phyloP scores from a whole-genome alignment of 1,140 invertebrate genomes.

The Proales similis region DNA sequence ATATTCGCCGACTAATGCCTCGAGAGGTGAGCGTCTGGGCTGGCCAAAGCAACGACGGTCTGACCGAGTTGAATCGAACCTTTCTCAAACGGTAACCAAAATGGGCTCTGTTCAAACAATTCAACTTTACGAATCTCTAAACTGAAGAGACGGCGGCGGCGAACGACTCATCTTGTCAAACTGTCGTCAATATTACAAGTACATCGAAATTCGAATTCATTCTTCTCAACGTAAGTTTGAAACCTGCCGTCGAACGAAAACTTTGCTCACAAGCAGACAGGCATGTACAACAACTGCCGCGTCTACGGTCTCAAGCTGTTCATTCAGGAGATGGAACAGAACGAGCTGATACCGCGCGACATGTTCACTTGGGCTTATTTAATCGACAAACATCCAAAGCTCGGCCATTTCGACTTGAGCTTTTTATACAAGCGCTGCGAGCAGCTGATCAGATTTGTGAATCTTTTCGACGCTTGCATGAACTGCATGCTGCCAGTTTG shows the following conservation, averaged over 20 bases:
- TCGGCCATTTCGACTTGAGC: conserved; percentile 10
- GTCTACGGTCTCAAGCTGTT: conserved; percentile 22
- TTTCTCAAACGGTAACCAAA: conserved; percentile 45
- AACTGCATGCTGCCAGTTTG: conserved; percentile 18
- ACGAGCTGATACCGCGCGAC: conserved; percentile 7
- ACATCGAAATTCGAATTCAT: conserved; percentile 35
- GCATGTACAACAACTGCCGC: conserved; percentile 1
- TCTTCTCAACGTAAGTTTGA: conserved; percentile 24
- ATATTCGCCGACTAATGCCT: conserved; percentile 44
- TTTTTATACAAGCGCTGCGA: conserved; percentile 24
- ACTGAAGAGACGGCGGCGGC: conserved; percentile 22
- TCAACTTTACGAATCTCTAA: conserved; percentile 15
- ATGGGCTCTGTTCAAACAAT: not conserved
- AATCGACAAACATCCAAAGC: conserved; percentile 7
- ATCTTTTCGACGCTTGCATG: conserved; percentile 31
- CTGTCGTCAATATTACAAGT: conserved; percentile 44
- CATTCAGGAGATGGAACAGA: not conserved
- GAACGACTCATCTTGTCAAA: conserved; percentile 46
- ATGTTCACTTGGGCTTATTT: conserved; percentile 8
- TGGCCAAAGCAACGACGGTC: conserved; percentile 46
- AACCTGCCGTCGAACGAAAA: not conserved
- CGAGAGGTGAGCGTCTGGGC: conserved; percentile 42
- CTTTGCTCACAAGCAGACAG: not conserved
- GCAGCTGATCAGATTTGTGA: conserved; percentile 9
- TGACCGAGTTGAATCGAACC: conserved; percentile 44